These are phyloP conservation scores for Aurelia aurita complex sp. Pacific DNA, from an alignment of 30 jellyfish, hydroid and myxozoan genomes.

Conservation along the genomic window DNA sequence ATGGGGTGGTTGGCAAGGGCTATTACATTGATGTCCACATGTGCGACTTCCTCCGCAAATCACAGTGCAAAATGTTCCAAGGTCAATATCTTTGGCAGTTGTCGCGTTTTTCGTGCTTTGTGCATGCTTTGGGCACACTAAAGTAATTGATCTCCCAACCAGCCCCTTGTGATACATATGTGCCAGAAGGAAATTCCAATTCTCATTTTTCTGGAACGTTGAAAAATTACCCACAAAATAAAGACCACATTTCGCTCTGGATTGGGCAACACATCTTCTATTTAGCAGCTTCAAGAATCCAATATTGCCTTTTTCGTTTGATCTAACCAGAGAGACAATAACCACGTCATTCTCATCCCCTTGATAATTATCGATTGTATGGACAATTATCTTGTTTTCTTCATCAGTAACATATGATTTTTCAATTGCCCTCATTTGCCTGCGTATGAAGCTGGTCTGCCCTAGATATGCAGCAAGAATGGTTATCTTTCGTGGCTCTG, in stretches of 20 bases:
- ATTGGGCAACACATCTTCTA: conserved; percentile 83
- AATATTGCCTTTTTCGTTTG: conserved; percentile 29
- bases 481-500: conserved; percentile 46
- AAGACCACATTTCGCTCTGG: conserved; percentile 78
- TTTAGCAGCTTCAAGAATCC: conserved; percentile 60
- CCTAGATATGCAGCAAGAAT: conserved; percentile 75
- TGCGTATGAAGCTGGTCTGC: conserved; percentile 58
- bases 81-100: conserved; percentile 26
- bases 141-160: conserved; percentile 16
- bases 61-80: conserved; percentile 37
- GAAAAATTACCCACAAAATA: conserved; percentile 56
- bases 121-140: conserved; percentile 53
- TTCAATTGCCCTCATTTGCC: conserved; percentile 13
- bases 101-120: not conserved
- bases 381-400: conserved; percentile 22
- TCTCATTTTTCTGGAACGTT: conserved; percentile 17
- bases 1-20: conserved; percentile 63
- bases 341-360: conserved; percentile 85
- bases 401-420: not conserved
- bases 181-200: conserved; percentile 44
- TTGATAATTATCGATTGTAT: conserved; percentile 79
- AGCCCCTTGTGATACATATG: conserved; percentile 1
- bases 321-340: conserved; percentile 72
- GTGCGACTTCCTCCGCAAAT: conserved; percentile 9
- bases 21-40: conserved; percentile 57